Evolutionary conservation across 1,140 invertebrate genomes (phyloP).

Genomic region (Papilio xuthus): DNA sequence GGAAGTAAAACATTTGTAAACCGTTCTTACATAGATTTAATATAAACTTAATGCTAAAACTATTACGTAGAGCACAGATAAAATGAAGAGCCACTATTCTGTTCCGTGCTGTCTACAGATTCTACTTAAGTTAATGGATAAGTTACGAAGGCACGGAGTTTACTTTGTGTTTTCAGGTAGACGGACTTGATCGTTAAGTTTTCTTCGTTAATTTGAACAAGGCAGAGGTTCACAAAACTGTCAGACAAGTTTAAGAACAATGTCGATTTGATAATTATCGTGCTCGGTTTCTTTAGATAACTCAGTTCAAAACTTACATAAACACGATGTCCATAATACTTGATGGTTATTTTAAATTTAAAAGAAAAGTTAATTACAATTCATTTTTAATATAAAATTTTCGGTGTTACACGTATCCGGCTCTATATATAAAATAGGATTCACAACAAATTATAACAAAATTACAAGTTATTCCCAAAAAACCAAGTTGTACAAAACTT

Average conservation of each 20-base stretch:
- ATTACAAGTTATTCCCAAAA: constrained; percentile 78
- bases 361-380: background rate
- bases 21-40: constrained; percentile 52
- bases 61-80: constrained; percentile 57
- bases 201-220: constrained; percentile 80
- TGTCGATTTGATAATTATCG: constrained; percentile 43
- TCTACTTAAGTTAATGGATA: constrained; percentile 81
- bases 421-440: constrained; percentile 33
- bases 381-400: background rate
- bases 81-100: constrained; percentile 64
- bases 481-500: constrained; percentile 73
- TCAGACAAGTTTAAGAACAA: constrained; percentile 62
- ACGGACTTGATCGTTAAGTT: constrained; percentile 79
- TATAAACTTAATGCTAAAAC: constrained; percentile 70
- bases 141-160: constrained; percentile 78
- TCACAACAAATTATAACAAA: constrained; percentile 72
- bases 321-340: constrained; percentile 1
- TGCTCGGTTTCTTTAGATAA: constrained; percentile 19
- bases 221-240: constrained; percentile 72
- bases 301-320: constrained; percentile 19
- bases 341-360: background rate
- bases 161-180: constrained; percentile 80
- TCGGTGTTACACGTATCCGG: background rate
- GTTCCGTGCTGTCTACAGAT: constrained; percentile 77
- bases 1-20: constrained; percentile 15